Evolutionary conservation across 2,888 invertebrate species (phyloP).

Genomic region (Hesperia comma): DNA sequence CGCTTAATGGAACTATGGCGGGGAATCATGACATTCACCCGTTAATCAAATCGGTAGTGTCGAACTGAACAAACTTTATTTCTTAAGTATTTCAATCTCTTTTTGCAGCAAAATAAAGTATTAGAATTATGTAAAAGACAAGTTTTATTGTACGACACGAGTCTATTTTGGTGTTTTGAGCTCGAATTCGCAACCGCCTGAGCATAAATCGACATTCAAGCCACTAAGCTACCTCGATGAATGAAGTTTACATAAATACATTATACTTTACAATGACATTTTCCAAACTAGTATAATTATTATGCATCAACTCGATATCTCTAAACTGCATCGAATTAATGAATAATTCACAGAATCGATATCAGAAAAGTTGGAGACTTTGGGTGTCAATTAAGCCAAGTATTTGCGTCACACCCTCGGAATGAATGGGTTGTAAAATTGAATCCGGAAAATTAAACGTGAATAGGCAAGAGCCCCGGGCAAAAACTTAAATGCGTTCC

Average conservation of each 20-base stretch:
- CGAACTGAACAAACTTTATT: no score
- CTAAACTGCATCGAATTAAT: constrained; percentile 61
- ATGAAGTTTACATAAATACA: neutral
- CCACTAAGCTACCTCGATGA: no score
- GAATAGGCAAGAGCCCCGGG: constrained; percentile 60
- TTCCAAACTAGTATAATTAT: constrained; percentile 50
- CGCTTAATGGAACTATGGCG: constrained; percentile 5
- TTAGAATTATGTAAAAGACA: no score
- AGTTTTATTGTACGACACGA: no score
- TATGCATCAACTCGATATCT: constrained; percentile 56
- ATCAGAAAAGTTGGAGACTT: constrained; percentile 57
- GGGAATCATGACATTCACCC: constrained; percentile 17
- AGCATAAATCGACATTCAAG: no score
- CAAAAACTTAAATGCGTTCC: constrained; percentile 77
- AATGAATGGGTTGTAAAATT: constrained; percentile 72
- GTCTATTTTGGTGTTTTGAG: no score
- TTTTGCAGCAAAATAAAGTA: neutral
- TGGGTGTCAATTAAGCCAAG: constrained; percentile 71
- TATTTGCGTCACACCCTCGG: constrained; percentile 66
- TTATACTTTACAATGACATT: constrained; percentile 1
- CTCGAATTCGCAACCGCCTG: no score
- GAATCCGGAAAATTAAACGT: constrained; percentile 74
- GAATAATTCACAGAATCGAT: constrained; percentile 63
- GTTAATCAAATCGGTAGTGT: constrained; percentile 20
- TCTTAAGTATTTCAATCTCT: no score